These are phyloP conservation scores for Lepisosteus oculatus DNA, from an alignment of 2,113 vertebrate genomes.

Conservation along the genomic window DNA sequence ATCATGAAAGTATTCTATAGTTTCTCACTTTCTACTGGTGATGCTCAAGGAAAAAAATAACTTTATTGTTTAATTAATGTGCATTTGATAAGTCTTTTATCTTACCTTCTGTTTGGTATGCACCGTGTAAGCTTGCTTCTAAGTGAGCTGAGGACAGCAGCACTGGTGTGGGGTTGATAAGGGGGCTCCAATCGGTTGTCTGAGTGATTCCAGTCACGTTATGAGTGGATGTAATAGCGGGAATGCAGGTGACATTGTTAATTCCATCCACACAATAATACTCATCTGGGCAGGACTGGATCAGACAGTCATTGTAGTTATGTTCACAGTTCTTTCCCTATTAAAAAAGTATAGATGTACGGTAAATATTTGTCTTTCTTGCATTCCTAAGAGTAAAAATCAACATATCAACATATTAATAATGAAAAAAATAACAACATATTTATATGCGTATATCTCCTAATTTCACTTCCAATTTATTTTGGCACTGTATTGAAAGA, in stretches of 20 bases:
- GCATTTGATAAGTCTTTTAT: no score
- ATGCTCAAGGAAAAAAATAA: no score
- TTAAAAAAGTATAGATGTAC: constrained; percentile 22
- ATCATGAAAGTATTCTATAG: no score
- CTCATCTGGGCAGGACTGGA: constrained; percentile 66
- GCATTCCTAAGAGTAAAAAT: no score
- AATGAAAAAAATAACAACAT: no score
- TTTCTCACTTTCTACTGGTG: no score
- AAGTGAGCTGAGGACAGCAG: constrained; percentile 23
- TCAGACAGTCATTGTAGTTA: constrained; percentile 79
- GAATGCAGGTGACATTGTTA: constrained; percentile 72
- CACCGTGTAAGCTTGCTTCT: background rate
- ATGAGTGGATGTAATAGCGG: constrained; percentile 45
- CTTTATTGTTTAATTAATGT: no score
- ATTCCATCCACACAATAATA: constrained; percentile 74
- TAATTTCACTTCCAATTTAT: no score
- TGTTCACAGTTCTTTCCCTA: constrained; percentile 75
- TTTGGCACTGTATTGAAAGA: no score
- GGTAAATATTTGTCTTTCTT: no score
- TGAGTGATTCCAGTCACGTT: constrained; percentile 38
- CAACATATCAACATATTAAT: no score
- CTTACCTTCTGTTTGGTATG: background rate
- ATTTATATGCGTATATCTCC: no score
- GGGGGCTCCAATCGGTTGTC: constrained; percentile 33
- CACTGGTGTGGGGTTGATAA: constrained; percentile 29